Conservation (phyloP, 2,113 vertebrate genomes). For the Pseudopodoces humilis region DNA sequence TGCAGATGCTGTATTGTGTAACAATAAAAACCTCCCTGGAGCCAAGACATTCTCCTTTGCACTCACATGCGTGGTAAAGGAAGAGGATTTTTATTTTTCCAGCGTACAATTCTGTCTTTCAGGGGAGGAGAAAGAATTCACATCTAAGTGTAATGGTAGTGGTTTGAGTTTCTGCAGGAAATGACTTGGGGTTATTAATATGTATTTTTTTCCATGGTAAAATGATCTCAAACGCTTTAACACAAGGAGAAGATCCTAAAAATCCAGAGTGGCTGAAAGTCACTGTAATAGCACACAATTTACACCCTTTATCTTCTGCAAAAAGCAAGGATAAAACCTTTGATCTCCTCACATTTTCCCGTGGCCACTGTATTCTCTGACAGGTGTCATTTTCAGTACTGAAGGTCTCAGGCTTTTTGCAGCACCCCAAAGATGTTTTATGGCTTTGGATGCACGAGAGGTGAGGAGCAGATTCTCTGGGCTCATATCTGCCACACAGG, state of each 20-base stretch:
- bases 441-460: background rate
- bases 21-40: background rate
- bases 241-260: background rate
- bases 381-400: background rate
- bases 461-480: background rate
- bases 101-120: background rate
- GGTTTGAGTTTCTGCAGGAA: conserved; percentile 21
- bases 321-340: background rate
- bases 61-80: background rate
- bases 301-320: background rate
- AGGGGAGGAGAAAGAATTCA: background rate
- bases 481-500: background rate
- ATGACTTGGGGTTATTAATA: background rate
- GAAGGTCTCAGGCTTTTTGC: background rate
- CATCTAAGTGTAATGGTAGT: background rate
- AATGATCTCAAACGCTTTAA: background rate
- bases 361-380: background rate
- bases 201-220: conserved; percentile 1
- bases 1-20: background rate
- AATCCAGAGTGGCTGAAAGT: background rate
- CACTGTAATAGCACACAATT: background rate
- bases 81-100: background rate
- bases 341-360: background rate
- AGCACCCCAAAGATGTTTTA: background rate
- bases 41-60: background rate